A percentile compares a stretch with the other conserved stretches of the same genome.
phyloP scores from a whole-genome alignment of 35 echinoderm and acorn worm genomes.

The Apostichopus parvimensis region DNA sequence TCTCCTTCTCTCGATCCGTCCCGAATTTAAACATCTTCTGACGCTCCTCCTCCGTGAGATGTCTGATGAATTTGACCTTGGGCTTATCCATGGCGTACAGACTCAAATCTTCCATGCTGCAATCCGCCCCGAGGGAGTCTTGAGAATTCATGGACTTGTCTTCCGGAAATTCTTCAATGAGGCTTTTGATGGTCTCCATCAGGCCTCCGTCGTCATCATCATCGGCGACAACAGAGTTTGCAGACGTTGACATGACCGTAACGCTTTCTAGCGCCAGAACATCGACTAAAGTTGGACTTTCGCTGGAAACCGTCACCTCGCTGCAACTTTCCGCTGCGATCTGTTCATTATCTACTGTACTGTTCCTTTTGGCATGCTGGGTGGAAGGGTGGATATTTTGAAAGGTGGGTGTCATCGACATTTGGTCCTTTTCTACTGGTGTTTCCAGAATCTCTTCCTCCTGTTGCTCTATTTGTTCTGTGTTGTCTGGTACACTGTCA shows the following conservation, averaged over 20 bases:
- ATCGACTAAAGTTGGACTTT: not conserved
- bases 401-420: too few relatives aligned
- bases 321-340: too few relatives aligned
- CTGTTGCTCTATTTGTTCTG: too few relatives aligned
- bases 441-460: too few relatives aligned
- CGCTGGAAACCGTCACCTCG: not conserved
- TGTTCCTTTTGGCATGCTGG: too few relatives aligned
- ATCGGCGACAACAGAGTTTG: not conserved
- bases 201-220: not conserved
- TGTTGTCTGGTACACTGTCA: too few relatives aligned
- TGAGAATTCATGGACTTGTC: not conserved
- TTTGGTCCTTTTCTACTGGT: too few relatives aligned
- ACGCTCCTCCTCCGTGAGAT: constrained; percentile 27
- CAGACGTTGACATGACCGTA: not conserved
- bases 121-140: too few relatives aligned
- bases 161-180: not conserved
- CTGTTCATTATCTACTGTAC: too few relatives aligned
- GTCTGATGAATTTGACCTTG: constrained; percentile 41
- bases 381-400: too few relatives aligned
- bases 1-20: not conserved
- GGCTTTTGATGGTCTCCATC: not conserved
- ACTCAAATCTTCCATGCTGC: not conserved
- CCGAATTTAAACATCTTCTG: constrained; percentile 8
- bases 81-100: not conserved
- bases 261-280: not conserved